Base-by-base conservation (phyloP, 1,140 invertebrate species). In the Sipha flava region DNA sequence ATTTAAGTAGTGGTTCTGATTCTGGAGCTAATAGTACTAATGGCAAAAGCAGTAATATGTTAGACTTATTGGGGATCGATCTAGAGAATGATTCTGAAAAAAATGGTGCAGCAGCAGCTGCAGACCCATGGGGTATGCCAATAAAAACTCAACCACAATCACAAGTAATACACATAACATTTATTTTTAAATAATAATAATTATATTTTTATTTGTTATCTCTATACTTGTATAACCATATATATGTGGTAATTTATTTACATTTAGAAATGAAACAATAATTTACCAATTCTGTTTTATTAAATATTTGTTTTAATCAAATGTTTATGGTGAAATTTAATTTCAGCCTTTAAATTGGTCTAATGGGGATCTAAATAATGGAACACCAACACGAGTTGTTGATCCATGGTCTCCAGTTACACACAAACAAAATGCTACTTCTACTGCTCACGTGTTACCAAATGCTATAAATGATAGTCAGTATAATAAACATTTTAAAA, bases 51-150 rank as follows among this genome's bases (percentile, higher is more conserved):
- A 93, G 91, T 83, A 92, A 93, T 84, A 88, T 95, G 85, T 85
- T 94, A 43, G 94, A 95, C 86, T 86, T 95, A 83, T 86, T 95
- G 81, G 94, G 95, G 84, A 92, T 95, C 57, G 92, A 90, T 85
- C 86, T 95, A 81, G 90, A 90, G 29, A 73, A 82, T 83, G 45
- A 80, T 82, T 34, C 18, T 52, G 59, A 79, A 59, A 43, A 75
- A 52, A 62, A 37, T 77, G 40, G 80, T 49, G 29, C 72, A 37
- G 9, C 75, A 80, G 14, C 81, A 72, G 12, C 82, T 40, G 86
- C 85, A 34, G 89, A 90, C 85, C 89, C 89, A 7, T 90, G 89
- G 89, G 87, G 84, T 16, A 81, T 81, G 81, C 66, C 81, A 6
- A 81, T 79, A 23, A 54, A 66, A 70, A 47, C 43, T 40, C 47